These are phyloP conservation scores for Meghimatium bilineatum DNA, from an alignment of 2,888 invertebrate species.

Conservation along the genomic window DNA sequence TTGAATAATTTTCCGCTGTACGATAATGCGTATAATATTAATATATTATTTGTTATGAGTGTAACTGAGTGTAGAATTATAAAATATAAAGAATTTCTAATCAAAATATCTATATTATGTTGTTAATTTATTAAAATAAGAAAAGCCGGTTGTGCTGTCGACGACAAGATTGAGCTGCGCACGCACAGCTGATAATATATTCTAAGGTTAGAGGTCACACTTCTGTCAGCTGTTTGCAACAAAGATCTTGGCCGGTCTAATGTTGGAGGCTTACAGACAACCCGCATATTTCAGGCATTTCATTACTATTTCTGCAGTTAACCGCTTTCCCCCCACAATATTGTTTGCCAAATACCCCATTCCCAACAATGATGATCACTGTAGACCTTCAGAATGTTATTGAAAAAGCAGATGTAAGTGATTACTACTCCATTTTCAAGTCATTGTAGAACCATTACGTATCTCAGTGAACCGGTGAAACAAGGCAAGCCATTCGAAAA, in stretches of 20 bases:
- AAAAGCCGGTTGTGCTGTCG: too few species aligned
- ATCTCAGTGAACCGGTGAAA: too few species aligned
- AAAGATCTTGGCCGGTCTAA: constrained; percentile 18
- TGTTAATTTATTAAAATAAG: too few species aligned
- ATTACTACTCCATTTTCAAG: neutral
- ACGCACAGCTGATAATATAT: constrained; percentile 44
- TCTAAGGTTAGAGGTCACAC: constrained; percentile 48
- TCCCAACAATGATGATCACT: neutral
- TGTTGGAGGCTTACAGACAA: neutral
- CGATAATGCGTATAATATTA: neutral
- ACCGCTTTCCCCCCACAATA: neutral
- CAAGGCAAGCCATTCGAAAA: neutral
- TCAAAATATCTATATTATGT: too few species aligned
- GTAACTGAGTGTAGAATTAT: neutral
- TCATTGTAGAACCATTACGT: too few species aligned
- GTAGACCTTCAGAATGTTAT: neutral
- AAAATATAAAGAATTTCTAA: neutral
- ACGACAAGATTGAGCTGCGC: neutral
- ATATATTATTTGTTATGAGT: neutral
- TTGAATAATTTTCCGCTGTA: constrained; percentile 7
- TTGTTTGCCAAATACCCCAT: neutral
- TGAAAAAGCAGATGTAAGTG: constrained; percentile 3
- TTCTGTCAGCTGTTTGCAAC: constrained; percentile 52
- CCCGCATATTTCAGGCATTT: too few species aligned
- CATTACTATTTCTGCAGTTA: too few species aligned